Conservation (phyloP, 2,113 vertebrate genomes). For the Gallinago jamesoni region DNA sequence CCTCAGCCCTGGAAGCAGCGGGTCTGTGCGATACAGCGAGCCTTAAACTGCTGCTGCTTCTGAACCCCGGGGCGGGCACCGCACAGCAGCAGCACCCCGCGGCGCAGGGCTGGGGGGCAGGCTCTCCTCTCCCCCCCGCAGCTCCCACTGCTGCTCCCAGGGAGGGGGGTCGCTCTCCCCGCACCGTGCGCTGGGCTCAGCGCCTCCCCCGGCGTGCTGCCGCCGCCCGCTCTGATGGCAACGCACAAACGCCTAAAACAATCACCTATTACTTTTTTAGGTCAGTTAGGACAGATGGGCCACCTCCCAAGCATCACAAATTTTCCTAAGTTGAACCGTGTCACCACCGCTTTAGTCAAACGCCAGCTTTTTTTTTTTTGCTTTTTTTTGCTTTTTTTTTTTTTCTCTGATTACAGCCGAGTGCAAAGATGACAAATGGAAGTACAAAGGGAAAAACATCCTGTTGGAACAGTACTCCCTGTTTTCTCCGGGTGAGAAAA, state of each 20-base stretch:
- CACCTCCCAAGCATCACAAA: constrained; percentile 29
- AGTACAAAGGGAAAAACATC: constrained; percentile 47
- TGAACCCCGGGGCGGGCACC: rapidly evolving
- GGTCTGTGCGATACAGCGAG: neutral
- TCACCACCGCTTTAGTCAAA: neutral
- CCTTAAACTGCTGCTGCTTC: neutral
- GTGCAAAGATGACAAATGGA: constrained; percentile 28
- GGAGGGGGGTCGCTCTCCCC: neutral
- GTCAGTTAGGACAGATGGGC: constrained; percentile 26
- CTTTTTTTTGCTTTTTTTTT: neutral
- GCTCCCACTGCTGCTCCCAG: neutral
- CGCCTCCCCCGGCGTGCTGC: neutral
- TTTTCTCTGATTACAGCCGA: neutral
- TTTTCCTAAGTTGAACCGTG: constrained; percentile 9
- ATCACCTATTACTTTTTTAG: neutral
- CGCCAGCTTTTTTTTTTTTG: neutral
- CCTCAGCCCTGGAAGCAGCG: neutral
- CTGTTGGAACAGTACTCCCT: constrained; percentile 52
- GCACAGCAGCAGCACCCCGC: neutral
- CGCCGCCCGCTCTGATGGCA: neutral
- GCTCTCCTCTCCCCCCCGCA: neutral
- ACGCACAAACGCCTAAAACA: neutral
- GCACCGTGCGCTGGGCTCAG: rapidly evolving
- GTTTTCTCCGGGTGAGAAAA: constrained; percentile 11
- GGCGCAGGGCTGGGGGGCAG: neutral